These are phyloP conservation scores for Drosophila infuscata DNA, from an alignment of 2,888 invertebrate species.

Conservation along the genomic window DNA sequence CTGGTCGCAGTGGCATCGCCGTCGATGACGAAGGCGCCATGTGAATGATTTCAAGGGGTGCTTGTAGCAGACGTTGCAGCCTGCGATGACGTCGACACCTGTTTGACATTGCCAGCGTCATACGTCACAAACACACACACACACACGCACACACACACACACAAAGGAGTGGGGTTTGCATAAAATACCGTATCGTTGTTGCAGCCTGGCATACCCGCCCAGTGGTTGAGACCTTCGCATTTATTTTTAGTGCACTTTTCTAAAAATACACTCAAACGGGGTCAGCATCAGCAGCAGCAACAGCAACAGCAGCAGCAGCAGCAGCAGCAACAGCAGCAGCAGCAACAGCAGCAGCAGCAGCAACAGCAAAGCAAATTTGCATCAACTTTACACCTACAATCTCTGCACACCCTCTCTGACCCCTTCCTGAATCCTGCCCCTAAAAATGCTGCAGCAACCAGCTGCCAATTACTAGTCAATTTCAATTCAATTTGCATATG, in stretches of 20 bases:
- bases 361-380: slow-evolving; percentile 35
- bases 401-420: background rate
- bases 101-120: slow-evolving; percentile 63
- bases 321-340: slow-evolving; percentile 33
- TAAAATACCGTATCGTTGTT: slow-evolving; percentile 1
- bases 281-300: slow-evolving; percentile 53
- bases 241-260: slow-evolving; percentile 76
- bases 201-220: slow-evolving; percentile 45
- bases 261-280: slow-evolving; percentile 63
- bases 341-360: background rate
- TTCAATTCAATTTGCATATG: slow-evolving; percentile 45
- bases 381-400: slow-evolving; percentile 23
- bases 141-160: background rate
- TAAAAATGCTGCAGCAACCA: background rate
- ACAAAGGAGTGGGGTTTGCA: background rate
- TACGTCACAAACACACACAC: slow-evolving; percentile 3
- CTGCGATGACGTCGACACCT: slow-evolving; percentile 75
- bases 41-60: slow-evolving; percentile 1
- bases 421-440: too few relatives aligned
- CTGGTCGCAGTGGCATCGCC: background rate
- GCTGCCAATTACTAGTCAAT: slow-evolving; percentile 28
- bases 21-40: slow-evolving; percentile 12
- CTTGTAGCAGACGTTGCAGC: slow-evolving; percentile 49
- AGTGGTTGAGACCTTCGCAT: slow-evolving; percentile 71
- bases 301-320: background rate